Evolutionary conservation across 2,888 invertebrate genomes (phyloP).

Genomic region (Opisthograptis luteolata): DNA sequence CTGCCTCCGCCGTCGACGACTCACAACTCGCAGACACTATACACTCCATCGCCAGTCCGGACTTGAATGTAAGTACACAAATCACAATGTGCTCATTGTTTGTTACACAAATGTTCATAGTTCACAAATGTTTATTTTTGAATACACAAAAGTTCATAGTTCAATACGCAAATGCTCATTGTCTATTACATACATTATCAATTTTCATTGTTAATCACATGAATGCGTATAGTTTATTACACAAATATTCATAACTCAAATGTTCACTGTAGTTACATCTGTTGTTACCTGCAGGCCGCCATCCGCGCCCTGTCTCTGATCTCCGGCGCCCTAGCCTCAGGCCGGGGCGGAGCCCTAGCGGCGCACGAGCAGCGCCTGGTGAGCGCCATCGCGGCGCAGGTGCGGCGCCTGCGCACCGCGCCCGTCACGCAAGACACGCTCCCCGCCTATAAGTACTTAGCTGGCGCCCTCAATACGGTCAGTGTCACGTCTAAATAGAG

Average conservation of each 20-base stretch:
- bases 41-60: constrained; percentile 78
- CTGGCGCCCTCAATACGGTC: constrained; percentile 68
- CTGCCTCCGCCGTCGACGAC: constrained; percentile 60
- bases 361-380: constrained; percentile 88
- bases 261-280: no score
- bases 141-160: no score
- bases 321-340: constrained; percentile 86
- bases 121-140: no score
- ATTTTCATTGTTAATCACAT: not conserved
- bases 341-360: constrained; percentile 73
- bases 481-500: no score
- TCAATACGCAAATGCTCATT: no score
- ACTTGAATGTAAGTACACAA: constrained; percentile 66
- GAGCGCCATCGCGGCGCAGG: constrained; percentile 86
- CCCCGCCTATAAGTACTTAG: constrained; percentile 75
- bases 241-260: no score
- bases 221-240: no score
- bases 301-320: constrained; percentile 87
- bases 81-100: not conserved
- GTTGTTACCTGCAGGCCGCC: constrained; percentile 57
- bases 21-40: constrained; percentile 74
- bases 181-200: no score
- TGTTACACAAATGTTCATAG: no score
- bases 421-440: constrained; percentile 52
- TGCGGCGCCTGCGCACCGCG: constrained; percentile 78